phyloP scores from a whole-genome alignment of 2,113 vertebrate species.

The Pseudorasbora parva region DNA sequence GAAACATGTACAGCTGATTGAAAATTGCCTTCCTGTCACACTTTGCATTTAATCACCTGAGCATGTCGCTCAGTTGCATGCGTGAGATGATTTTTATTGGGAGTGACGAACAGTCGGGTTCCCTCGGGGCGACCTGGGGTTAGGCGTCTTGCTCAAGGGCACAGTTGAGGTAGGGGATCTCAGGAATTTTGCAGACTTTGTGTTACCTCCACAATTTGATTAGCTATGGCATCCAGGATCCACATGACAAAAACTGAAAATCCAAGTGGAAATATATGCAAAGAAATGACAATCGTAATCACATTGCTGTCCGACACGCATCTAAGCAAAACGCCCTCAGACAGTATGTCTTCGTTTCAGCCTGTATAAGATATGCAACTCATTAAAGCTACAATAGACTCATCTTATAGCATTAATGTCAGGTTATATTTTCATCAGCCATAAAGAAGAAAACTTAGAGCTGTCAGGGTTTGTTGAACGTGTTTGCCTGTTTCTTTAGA shows the following conservation, averaged over 20 bases:
- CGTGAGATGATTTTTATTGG: slow-evolving; percentile 4
- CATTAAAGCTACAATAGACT: slow-evolving; percentile 16
- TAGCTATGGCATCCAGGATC: background rate
- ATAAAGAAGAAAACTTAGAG: background rate
- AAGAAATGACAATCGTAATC: background rate
- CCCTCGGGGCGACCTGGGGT: slow-evolving; percentile 7
- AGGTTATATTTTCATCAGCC: slow-evolving; percentile 15
- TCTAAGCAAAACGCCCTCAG: slow-evolving; percentile 3
- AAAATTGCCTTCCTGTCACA: slow-evolving; percentile 8
- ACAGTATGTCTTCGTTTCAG: background rate
- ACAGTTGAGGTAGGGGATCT: background rate
- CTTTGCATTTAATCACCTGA: background rate
- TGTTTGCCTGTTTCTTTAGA: slow-evolving; percentile 20
- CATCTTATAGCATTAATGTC: background rate
- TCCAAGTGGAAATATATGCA: background rate
- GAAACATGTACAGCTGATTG: slow-evolving; percentile 11
- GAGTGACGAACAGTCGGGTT: background rate
- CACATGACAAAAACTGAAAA: slow-evolving; percentile 23
- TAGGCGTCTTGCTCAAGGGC: slow-evolving; percentile 25
- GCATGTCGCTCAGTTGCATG: background rate
- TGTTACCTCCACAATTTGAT: background rate
- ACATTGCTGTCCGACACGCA: background rate
- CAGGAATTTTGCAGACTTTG: background rate
- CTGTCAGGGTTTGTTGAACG: slow-evolving; percentile 19
- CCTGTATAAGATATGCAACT: slow-evolving; percentile 19